Conservation (phyloP, 2,797 vertebrate genomes). For the Myioborus melanocephalus region DNA sequence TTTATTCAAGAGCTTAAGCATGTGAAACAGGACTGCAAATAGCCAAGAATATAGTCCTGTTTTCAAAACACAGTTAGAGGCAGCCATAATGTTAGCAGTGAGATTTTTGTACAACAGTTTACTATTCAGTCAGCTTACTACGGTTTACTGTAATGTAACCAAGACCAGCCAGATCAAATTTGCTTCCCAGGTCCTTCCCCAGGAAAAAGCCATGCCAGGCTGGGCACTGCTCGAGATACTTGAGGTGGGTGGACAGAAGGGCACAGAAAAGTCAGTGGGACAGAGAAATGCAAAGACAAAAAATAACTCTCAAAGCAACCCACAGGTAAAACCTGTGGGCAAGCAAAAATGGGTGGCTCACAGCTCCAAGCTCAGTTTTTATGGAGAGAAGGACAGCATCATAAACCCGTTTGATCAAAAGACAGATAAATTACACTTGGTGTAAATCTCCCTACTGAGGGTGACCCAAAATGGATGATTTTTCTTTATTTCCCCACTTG, state of each 20-base stretch:
- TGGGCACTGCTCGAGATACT: accelerated
- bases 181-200: background rate
- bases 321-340: background rate
- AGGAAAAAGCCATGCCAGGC: background rate
- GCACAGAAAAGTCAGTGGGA: background rate
- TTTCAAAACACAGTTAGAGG: background rate
- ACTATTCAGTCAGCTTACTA: background rate
- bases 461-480: background rate
- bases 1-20: background rate
- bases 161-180: background rate
- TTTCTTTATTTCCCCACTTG: background rate
- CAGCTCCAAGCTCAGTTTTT: background rate
- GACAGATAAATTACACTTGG: background rate
- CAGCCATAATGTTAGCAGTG: background rate
- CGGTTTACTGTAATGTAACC: background rate
- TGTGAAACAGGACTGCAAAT: background rate
- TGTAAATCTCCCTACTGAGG: background rate
- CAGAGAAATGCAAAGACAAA: background rate
- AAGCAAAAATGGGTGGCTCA: background rate
- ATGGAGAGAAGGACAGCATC: background rate
- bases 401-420: background rate
- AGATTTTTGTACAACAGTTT: background rate
- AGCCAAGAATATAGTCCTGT: background rate
- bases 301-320: background rate
- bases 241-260: background rate